Base-by-base conservation (phyloP, 2,113 vertebrate genomes). In the Dermatemys mawii region DNA sequence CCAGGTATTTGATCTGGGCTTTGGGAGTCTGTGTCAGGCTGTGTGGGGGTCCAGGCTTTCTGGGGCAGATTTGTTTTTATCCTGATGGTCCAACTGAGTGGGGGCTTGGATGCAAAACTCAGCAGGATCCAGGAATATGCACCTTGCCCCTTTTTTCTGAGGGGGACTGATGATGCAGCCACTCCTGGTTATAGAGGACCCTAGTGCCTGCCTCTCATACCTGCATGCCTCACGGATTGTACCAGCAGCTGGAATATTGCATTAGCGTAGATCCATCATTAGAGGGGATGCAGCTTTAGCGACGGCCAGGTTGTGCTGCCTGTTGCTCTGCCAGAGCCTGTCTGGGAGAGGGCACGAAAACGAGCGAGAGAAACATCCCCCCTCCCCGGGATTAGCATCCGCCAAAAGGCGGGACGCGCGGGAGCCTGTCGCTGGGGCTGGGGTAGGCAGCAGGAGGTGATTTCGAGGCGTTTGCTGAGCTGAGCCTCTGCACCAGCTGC, bases 1-100 rank as follows among this genome's bases (percentile, higher is more conserved):
- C 55, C 16, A 32, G 35, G 19, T 24, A 12, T 5, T 46, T 2
- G 41, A 2, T 19, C 5, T 29, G 5, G 55, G 51, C 29, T 22
- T 49, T 49, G 63, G 63, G 63, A 19, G 4, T 48, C 7, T 1
- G 46, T 1, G 44, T 1, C 1, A n/a, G 3, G 26, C 6, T 48
- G 50, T 54, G 1, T 60, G 44, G 75, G 12, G 10, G 78, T 49
- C 19, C 49, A 51, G 13, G 32, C 32, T 76, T 46, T 19, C 6
- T 2, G 0, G 27, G 41, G 11, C 19, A 38, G 22, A 26, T 12
- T 41, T 73, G 44, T 70, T 67, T n/a, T 27, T 76, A 46, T 46
- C 44, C 41, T 46, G 22, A 46, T 76, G 41, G 73, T 8, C 38
- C 73, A 76, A 2, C 16, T 46, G 73, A 5, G 26, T 49, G 5